phyloP scores from a whole-genome alignment of 2,797 vertebrate genomes.

The Poecilia picta region DNA sequence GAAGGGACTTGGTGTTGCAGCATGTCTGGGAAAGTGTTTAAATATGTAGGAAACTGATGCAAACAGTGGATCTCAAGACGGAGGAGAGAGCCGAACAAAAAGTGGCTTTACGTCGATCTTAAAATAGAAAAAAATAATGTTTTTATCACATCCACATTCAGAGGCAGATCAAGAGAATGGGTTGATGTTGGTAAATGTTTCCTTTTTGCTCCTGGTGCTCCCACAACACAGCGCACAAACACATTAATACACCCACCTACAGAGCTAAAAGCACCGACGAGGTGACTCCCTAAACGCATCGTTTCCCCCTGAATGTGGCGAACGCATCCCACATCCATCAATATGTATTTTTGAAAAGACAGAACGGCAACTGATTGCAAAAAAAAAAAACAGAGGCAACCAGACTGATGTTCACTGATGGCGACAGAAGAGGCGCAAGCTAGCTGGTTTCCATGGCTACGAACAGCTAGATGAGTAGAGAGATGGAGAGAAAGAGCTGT shows the following conservation, averaged over 20 bases:
- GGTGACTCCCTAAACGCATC: background rate
- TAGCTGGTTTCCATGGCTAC: conserved; percentile 76
- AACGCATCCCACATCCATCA: background rate
- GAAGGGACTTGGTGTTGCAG: conserved; percentile 1
- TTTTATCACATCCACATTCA: background rate
- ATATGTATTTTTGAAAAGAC: conserved; percentile 8
- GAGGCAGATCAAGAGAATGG: background rate
- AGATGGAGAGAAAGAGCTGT: conserved; percentile 33
- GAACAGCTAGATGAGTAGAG: conserved; percentile 55
- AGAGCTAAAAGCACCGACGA: background rate
- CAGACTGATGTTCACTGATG: conserved; percentile 26
- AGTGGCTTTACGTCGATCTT: background rate
- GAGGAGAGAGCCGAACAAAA: background rate
- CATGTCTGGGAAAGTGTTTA: conserved; percentile 20
- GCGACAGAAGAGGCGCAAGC: conserved; percentile 50
- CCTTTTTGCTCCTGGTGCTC: background rate
- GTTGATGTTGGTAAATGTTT: background rate
- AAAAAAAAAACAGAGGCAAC: background rate
- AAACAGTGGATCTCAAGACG: background rate
- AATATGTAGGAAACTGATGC: conserved; percentile 19
- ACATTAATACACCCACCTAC: background rate
- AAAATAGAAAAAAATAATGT: background rate
- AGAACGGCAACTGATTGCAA: background rate
- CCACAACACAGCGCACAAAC: conserved; percentile 13
- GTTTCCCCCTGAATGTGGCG: conserved; percentile 6